Evolutionary conservation across 2,888 invertebrate genomes (phyloP), one percentile per base, ranked within the genome.

Genomic region (Imbricaverruca yamaguchii): DNA sequence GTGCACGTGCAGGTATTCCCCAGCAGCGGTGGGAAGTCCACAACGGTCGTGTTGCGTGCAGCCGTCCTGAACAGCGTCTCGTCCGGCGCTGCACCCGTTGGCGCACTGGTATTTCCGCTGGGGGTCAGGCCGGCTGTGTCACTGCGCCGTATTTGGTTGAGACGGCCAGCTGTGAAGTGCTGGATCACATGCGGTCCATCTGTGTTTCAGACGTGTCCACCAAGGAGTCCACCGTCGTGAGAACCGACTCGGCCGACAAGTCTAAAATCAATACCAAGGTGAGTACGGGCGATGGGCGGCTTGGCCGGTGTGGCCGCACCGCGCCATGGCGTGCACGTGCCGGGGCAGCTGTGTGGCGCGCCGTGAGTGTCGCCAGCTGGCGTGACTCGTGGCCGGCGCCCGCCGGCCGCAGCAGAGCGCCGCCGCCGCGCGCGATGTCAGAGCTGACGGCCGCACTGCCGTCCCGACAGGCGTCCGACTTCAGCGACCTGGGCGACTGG

Each of bases 401-500:
- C 39, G 39, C 39, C 39, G 39, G 39, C 39, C 39, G 39, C 39
- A 1, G 59, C 11, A 59, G 59, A 13, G 59, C 12, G 59, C 59
- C 59, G 59, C 12, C 12, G 11, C 12, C 59, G 59, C 7, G 59
- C 11, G 2, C 65, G 65, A 23, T 65, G 65, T 0, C 12, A 23
- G 65, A 3, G 23, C 65, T 65, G 65, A 65, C 65, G 0, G 23
- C 13, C 61, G 61, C 23, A 0, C 23, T 21, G 74, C 11, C 74
- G 53, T 39, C 15, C 53, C 77, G 39, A 21, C 90, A 95, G 94
- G 93, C 93, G 84, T 93, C 93, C 87, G 93, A 94, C 88, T 93
- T 96, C 88, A 91, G 93, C 84, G 94, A 95, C 89, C 93, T 93
- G 85, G 93, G 93, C 84, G 96, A 96, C 88, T 97, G 96, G 96